Conservation (phyloP, 2,113 vertebrate genomes). For the Trichomycterus rosablanca region DNA sequence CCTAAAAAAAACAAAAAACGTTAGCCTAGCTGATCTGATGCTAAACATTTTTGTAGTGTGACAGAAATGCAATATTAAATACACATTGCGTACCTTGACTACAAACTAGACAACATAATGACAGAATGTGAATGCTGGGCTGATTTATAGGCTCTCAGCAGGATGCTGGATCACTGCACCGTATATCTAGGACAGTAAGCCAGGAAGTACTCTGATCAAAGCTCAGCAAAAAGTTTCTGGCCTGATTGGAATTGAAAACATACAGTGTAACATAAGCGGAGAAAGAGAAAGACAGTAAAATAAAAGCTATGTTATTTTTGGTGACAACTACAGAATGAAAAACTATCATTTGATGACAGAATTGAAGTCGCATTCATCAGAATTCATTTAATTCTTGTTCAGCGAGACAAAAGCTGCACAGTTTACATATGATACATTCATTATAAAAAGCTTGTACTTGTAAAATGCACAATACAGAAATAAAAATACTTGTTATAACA, state of each 20-base stretch:
- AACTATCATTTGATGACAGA: no score
- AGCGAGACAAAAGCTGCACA: no score
- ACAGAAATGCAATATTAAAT: neutral
- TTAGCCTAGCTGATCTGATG: neutral
- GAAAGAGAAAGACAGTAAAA: neutral
- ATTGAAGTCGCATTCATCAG: no score
- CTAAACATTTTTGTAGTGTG: neutral
- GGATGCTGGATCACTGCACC: slow-evolving; percentile 12
- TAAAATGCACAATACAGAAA: no score
- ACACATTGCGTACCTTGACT: neutral
- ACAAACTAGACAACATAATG: slow-evolving; percentile 18
- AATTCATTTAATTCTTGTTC: no score
- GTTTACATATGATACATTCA: no score
- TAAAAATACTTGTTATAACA: no score
- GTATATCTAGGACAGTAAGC: slow-evolving; percentile 28
- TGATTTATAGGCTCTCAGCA: neutral
- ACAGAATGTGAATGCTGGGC: slow-evolving; percentile 5
- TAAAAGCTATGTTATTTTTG: neutral
- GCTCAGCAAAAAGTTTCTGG: neutral
- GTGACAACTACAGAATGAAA: no score
- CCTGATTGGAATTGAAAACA: slow-evolving; percentile 10
- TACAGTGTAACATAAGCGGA: neutral
- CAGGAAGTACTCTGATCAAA: slow-evolving; percentile 23
- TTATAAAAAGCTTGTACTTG: no score
- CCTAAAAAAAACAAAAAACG: neutral